Evolutionary conservation across 2,797 vertebrate genomes (phyloP).

Genomic region (Syngnathus acus): DNA sequence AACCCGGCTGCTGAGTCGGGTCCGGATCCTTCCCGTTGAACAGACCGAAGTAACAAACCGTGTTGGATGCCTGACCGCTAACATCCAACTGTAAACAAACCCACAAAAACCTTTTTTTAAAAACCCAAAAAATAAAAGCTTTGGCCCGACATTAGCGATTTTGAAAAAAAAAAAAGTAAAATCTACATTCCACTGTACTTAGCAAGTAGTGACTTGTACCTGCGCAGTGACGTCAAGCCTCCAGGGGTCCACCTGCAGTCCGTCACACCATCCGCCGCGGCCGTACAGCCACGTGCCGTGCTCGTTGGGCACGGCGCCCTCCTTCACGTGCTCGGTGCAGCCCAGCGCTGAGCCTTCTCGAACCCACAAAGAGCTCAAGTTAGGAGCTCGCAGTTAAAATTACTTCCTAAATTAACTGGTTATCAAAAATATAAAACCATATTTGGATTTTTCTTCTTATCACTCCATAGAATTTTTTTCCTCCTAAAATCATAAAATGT

Average conservation of each 20-base stretch:
- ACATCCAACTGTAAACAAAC: constrained; percentile 55
- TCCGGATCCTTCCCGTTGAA: constrained; percentile 65
- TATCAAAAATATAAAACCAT: too few relatives aligned
- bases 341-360: constrained; percentile 63
- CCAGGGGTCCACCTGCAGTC: constrained; percentile 74
- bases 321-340: constrained; percentile 56
- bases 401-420: too few relatives aligned
- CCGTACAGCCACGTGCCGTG: constrained; percentile 78
- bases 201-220: constrained; percentile 42
- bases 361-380: not conserved
- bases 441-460: too few relatives aligned
- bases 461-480: too few relatives aligned
- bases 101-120: not conserved
- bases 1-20: constrained; percentile 60
- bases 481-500: too few relatives aligned
- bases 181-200: too few relatives aligned
- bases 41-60: constrained; percentile 67
- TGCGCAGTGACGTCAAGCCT: constrained; percentile 67
- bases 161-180: not conserved
- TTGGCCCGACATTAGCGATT: too few relatives aligned
- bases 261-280: constrained; percentile 75
- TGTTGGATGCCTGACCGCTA: constrained; percentile 46
- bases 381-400: too few relatives aligned
- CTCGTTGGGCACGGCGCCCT: constrained; percentile 74
- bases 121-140: too few relatives aligned